Conservation (phyloP, 2,113 vertebrate species). For the Polyodon spathula region DNA sequence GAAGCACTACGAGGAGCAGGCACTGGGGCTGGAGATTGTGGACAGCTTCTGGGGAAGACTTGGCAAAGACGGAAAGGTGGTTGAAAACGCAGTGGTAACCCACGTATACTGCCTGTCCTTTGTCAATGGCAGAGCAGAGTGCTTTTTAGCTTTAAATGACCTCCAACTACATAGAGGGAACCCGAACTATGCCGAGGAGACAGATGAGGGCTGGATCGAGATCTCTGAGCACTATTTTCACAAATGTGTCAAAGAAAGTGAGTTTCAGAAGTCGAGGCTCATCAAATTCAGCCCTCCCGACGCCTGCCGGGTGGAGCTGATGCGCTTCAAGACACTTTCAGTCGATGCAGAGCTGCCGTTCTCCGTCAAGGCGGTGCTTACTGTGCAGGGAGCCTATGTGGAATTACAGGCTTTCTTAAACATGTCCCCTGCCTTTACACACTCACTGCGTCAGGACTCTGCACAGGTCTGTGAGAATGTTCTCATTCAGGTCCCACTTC, state of each 20-base stretch:
- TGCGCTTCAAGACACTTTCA: constrained; percentile 72
- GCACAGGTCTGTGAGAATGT: constrained; percentile 73
- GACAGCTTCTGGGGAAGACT: constrained; percentile 82
- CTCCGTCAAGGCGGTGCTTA: constrained; percentile 72
- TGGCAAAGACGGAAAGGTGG: constrained; percentile 60
- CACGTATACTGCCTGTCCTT: constrained; percentile 82
- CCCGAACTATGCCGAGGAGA: constrained; percentile 64
- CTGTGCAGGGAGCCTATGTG: constrained; percentile 83
- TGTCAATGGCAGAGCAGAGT: constrained; percentile 66
- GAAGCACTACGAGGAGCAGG: constrained; percentile 80
- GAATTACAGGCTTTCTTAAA: constrained; percentile 88
- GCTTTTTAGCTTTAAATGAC: constrained; percentile 86
- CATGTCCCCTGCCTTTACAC: constrained; percentile 52
- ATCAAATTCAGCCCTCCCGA: constrained; percentile 76
- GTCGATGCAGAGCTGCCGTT: constrained; percentile 69
- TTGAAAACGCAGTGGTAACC: constrained; percentile 65
- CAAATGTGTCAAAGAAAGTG: constrained; percentile 64
- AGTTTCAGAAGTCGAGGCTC: constrained; percentile 66
- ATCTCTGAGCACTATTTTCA: constrained; percentile 75
- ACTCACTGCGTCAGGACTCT: constrained; percentile 27
- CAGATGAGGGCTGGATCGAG: constrained; percentile 64
- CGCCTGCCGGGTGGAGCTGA: constrained; percentile 78
- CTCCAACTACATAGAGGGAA: constrained; percentile 64
- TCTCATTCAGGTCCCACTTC: constrained; percentile 77
- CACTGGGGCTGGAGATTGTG: constrained; percentile 76